A percentile compares a stretch with the other conserved stretches of the same genome.
phyloP scores from a whole-genome alignment of 2,113 vertebrate genomes.

The Brachypteracias leptosomus region DNA sequence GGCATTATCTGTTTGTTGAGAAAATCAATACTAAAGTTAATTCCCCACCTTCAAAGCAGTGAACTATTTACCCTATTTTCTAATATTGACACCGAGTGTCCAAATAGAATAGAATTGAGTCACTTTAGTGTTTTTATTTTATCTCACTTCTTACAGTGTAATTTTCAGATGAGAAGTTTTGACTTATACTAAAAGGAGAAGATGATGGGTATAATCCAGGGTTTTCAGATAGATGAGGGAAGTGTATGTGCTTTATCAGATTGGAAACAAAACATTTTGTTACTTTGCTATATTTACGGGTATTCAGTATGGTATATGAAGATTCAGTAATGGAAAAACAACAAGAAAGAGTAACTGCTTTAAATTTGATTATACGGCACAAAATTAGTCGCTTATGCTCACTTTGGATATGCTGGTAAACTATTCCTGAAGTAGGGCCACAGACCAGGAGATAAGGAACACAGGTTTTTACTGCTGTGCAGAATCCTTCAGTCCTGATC shows the following conservation, averaged over 20 bases:
- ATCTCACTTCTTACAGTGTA: background rate
- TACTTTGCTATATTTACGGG: background rate
- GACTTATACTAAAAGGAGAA: background rate
- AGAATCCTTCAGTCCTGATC: background rate
- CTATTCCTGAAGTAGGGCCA: background rate
- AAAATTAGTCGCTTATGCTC: background rate
- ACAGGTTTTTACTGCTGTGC: background rate
- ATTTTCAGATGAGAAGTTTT: background rate
- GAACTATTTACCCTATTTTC: background rate
- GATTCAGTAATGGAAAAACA: background rate
- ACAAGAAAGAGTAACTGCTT: accelerated
- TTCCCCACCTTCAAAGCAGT: background rate
- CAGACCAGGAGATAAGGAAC: background rate
- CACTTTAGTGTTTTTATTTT: background rate
- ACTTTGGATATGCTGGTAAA: background rate
- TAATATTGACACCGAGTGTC: background rate
- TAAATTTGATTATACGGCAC: background rate
- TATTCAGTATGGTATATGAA: background rate
- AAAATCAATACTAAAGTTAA: background rate
- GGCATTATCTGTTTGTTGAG: too few relatives aligned
- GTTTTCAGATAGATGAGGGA: background rate
- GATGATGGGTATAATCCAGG: background rate
- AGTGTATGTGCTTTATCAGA: background rate
- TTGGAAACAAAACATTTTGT: background rate
- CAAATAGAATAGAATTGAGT: background rate